Percentiles rank a stretch among this genome's conserved stretches.
These are phyloP conservation scores for Nettapus auritus DNA, from an alignment of 2,113 vertebrate species.

Conservation along the genomic window DNA sequence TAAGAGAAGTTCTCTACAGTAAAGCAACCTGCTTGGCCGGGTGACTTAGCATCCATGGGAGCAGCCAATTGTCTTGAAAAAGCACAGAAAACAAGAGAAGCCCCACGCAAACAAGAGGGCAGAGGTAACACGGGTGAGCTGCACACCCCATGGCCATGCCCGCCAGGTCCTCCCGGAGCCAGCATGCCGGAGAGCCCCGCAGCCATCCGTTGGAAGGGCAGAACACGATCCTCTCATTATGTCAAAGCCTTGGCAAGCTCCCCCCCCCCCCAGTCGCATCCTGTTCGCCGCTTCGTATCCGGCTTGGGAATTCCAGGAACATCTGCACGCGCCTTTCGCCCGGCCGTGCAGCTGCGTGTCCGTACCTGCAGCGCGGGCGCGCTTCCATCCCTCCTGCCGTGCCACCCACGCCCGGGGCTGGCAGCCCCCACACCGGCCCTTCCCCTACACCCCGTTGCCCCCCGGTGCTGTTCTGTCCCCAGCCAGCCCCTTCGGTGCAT, in stretches of 20 bases:
- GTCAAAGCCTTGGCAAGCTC: conserved; percentile 54
- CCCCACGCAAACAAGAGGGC: rapidly evolving
- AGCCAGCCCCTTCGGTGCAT: rapidly evolving
- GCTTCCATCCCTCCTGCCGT: conserved; percentile 71
- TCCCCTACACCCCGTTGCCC: rapidly evolving
- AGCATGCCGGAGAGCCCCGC: background rate
- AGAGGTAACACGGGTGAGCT: rapidly evolving
- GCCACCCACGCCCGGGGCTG: conserved; percentile 73
- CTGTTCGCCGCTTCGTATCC: conserved; percentile 73
- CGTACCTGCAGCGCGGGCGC: conserved; percentile 79
- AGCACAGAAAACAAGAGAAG: background rate
- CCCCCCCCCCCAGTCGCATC: conserved; percentile 36
- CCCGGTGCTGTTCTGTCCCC: background rate
- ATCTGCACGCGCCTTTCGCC: conserved; percentile 68
- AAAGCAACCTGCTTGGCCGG: background rate
- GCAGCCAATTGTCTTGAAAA: background rate
- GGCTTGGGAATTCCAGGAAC: conserved; percentile 81
- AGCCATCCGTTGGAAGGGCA: background rate
- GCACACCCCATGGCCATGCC: background rate
- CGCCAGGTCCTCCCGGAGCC: rapidly evolving
- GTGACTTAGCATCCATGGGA: background rate
- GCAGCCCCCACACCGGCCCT: background rate
- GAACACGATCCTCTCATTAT: background rate
- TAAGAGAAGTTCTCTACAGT: rapidly evolving
- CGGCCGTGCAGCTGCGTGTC: conserved; percentile 77